Evolutionary conservation across 1,140 invertebrate species (phyloP).

Genomic region (Brevipalpus yothersi): DNA sequence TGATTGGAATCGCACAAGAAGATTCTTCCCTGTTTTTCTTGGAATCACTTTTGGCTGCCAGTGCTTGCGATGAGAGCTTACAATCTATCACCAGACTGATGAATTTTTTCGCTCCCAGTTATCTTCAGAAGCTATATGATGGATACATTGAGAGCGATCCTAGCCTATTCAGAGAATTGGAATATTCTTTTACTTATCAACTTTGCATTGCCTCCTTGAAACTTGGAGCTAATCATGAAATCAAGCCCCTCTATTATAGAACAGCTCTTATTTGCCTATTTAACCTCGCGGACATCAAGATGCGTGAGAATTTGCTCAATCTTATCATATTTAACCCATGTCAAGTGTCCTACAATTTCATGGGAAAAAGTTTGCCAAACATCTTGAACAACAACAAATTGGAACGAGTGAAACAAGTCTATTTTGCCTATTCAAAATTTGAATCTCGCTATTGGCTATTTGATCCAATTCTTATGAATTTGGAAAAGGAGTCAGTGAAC

Average conservation of each 20-base stretch:
- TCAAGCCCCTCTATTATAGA: not conserved
- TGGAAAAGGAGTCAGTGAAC: not conserved
- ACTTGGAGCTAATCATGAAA: not conserved
- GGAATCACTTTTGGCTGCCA: not conserved
- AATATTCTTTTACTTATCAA: not conserved
- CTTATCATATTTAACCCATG: not conserved
- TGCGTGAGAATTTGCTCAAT: not conserved
- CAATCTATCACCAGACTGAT: not conserved
- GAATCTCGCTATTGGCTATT: constrained; percentile 5
- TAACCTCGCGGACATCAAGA: constrained; percentile 30
- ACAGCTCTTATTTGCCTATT: constrained; percentile 74
- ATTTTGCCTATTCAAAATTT: constrained; percentile 2
- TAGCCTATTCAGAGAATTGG: not conserved
- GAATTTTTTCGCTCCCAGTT: not conserved
- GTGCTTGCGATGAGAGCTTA: not conserved
- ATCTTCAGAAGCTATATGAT: not conserved
- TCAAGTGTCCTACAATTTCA: not conserved
- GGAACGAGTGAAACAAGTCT: not conserved
- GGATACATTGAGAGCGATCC: too few relatives aligned
- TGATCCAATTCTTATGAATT: constrained; percentile 3
- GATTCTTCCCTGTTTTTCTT: not conserved
- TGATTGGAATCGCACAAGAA: not conserved
- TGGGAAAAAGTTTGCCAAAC: not conserved
- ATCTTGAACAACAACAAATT: not conserved
- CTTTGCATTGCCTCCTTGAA: not conserved